Evolutionary conservation across 92 coral and sea anemone genomes (phyloP), one percentile per base, ranked within the genome.

Genomic region (Paramuricea clavata): DNA sequence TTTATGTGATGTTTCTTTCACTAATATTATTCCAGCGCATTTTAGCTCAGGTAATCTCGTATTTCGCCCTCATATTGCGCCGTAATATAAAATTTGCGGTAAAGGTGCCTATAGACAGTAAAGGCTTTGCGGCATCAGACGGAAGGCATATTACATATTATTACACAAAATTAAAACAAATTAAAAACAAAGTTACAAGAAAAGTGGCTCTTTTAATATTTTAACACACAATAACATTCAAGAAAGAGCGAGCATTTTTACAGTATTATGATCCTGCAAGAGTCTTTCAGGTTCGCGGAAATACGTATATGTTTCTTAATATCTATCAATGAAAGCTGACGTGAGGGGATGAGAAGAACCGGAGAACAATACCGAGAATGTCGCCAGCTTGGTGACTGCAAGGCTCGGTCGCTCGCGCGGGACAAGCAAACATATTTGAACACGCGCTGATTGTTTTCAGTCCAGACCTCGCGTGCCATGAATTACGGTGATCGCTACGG

Each of bases 81-180:
- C 30, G 31, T 60, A 74, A 86, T 64, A 54, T 73, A 77, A 56
- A 72, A 47, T 83, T 69, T 83, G 85, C 78, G 80, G 92, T 76
- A 76, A 78, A 75, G 85, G 69, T 57, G 73, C 88, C 88, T 83
- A 68, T 74, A 43, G 41, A 79, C 49, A 81, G 87, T 62, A 12
- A 62, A 62, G 70, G 83, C 72, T 64, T 85, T 69, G 44, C 83
- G 70, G 76, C 81, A 76, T 67, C 62, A 54, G 72, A 75, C 19
- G 59, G 59, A 33, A 78, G 75, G 42, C 39, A 76, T 76, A 74
- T 57, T 49, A 41, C 47, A 25, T n/a, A 26, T 25, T 35, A 25
- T 15, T 43, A 78, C 19, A 49, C 69, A 36, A 27, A 78, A 78
- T 43, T 31, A 35, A 81, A 27, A 59, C 47, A 65, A 69, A 44